These are phyloP conservation scores for Ophiothrix spiculata DNA, from an alignment of 35 echinoderm and acorn worm genomes.

Conservation along the genomic window DNA sequence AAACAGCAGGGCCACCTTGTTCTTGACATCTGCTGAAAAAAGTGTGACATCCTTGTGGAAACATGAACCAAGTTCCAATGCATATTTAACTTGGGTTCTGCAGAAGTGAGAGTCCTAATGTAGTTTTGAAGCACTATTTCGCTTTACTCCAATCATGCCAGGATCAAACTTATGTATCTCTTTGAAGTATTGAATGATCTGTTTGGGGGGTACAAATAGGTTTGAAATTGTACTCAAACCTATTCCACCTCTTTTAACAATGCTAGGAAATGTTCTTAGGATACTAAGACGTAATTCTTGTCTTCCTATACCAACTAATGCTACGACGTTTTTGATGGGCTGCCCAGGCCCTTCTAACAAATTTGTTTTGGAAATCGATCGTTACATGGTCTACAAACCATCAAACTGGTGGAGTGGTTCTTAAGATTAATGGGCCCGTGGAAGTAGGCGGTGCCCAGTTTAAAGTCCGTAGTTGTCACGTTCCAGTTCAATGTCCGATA, in stretches of 20 bases:
- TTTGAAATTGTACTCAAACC: neutral
- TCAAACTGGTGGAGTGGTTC: no score
- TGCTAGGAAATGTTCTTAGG: neutral
- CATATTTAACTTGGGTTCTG: slow-evolving; percentile 11
- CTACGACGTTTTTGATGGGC: neutral
- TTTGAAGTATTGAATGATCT: neutral
- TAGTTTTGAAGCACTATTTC: neutral
- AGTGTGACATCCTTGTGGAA: neutral
- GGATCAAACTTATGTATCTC: neutral
- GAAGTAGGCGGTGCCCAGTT: no score
- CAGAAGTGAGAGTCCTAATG: slow-evolving; percentile 7
- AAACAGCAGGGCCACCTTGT: slow-evolving; percentile 22
- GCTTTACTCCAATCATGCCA: slow-evolving; percentile 12
- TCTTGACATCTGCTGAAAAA: slow-evolving; percentile 17
- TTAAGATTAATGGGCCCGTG: no score
- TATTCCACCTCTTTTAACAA: neutral
- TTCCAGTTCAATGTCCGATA: no score
- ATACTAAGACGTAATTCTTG: neutral
- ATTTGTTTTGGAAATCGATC: no score
- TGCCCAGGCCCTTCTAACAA: no score
- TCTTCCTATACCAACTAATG: neutral
- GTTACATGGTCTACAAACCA: no score
- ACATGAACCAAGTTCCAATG: slow-evolving; percentile 7
- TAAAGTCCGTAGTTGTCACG: no score
- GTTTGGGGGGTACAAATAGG: neutral